Percentiles rank a stretch among this genome's conserved stretches.
These are phyloP conservation scores for Thera obeliscata DNA, from an alignment of 2,888 invertebrate species.

Conservation along the genomic window DNA sequence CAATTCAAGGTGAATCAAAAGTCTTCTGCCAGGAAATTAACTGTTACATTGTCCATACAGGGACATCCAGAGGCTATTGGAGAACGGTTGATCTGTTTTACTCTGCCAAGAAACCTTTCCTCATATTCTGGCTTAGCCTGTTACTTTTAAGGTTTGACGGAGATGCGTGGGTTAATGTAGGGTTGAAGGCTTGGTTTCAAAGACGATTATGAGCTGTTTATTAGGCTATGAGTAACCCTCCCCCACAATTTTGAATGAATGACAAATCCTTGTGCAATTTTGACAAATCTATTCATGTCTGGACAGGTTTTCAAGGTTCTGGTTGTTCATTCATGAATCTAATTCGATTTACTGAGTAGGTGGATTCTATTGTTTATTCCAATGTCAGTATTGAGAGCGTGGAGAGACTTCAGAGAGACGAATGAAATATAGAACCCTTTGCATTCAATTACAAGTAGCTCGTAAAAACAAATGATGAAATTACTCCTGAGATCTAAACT, in stretches of 20 bases:
- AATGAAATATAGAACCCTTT: neutral
- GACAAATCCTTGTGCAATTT: constrained; percentile 40
- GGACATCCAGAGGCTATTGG: too few relatives aligned
- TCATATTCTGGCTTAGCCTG: constrained; percentile 8
- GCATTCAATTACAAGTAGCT: neutral
- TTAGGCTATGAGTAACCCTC: constrained; percentile 61
- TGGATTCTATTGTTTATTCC: constrained; percentile 11
- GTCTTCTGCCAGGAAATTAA: constrained; percentile 9
- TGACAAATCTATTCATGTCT: constrained; percentile 25
- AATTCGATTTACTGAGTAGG: constrained; percentile 19
- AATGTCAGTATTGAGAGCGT: constrained; percentile 11
- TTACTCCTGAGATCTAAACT: constrained; percentile 14
- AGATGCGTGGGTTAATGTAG: constrained; percentile 55
- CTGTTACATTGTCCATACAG: constrained; percentile 10
- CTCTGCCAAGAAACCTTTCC: constrained; percentile 2
- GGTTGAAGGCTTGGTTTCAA: constrained; percentile 43
- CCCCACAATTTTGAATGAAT: constrained; percentile 47
- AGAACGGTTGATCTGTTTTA: constrained; percentile 4
- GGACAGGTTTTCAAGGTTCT: constrained; percentile 27
- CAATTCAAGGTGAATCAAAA: constrained; percentile 19
- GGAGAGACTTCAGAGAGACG: neutral
- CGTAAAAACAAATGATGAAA: constrained; percentile 14
- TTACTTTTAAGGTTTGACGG: neutral
- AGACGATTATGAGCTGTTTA: constrained; percentile 49
- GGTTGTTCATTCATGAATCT: constrained; percentile 22